Base-by-base conservation (phyloP, 2,797 vertebrate genomes). In the Dendrocincla tyrannina region DNA sequence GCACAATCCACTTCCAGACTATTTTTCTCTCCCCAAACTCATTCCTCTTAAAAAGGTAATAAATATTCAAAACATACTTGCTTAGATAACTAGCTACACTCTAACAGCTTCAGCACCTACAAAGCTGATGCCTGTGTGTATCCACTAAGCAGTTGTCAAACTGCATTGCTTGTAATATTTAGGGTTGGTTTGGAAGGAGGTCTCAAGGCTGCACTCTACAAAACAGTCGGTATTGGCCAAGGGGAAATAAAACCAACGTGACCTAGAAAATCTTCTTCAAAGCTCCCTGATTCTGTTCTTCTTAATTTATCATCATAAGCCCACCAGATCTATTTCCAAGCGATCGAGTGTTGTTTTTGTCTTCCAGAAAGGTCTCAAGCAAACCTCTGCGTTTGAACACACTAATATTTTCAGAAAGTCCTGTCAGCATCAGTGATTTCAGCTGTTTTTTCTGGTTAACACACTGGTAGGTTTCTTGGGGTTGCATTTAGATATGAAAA, bases 261-360 rank as follows among this genome's bases (percentile, higher is more conserved):
- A 91, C 95, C 80, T 91, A 91, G 83, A 95, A 96, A 97, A 87
- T 79, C 59, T 55, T 93, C 68, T 70, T 92, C 72, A 86, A 95
- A 96, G 78, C 60, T 89, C 42, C 49, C 37, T 63, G 35, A 42
- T 94, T 88, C 77, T 77, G 19, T 60, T 91, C 83, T 82, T 93
- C 86, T 91, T 89, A 96, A 80, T 95, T 96, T 93, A 96, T 72
- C 70, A 35, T 75, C 58, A 4, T 68, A 79, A 95, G 70, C 72
- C 81, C 91, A 96, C 85, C 89, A 95, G 91, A 91, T 95, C 67
- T 58, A 62, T 95, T 91, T 91, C 84, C 44, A 49, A 83, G 91
- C 63, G 67, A 79, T 32, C 0, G 3, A 62, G 63, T 62, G 33
- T 30, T 87, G 70, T 56, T 95, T 89, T 70, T 92, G 33, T 91